Percentiles rank a stretch among this genome's conserved stretches.
Evolutionary conservation across 2,797 vertebrate genomes (phyloP).

Genomic region (Knipowitschia caucasica): DNA sequence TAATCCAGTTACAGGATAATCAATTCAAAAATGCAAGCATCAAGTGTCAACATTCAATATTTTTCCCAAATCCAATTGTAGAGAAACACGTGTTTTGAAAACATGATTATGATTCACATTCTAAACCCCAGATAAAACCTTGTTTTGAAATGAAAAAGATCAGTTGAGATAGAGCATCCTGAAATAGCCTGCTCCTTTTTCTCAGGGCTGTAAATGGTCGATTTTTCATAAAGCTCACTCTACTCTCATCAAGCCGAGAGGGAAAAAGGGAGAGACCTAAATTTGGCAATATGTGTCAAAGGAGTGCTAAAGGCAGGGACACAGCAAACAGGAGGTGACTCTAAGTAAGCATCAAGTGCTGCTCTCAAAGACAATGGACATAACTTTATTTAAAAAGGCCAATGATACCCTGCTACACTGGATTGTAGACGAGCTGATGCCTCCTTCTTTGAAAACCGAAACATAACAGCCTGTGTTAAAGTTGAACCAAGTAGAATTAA

Average conservation of each 20-base stretch:
- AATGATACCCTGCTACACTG: background rate
- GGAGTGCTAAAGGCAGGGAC: constrained; percentile 25
- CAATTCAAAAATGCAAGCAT: constrained; percentile 49
- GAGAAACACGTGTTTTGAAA: constrained; percentile 51
- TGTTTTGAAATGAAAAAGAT: constrained; percentile 61
- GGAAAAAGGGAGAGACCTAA: constrained; percentile 63
- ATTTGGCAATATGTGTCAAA: constrained; percentile 50
- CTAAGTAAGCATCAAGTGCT: constrained; percentile 46
- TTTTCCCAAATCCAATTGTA: constrained; percentile 58
- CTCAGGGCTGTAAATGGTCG: constrained; percentile 59
- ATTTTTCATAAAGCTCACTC: constrained; percentile 65
- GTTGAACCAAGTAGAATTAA: too few relatives aligned
- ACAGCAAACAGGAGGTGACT: constrained; percentile 58
- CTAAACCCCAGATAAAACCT: constrained; percentile 67
- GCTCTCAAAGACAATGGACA: constrained; percentile 13
- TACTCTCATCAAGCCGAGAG: constrained; percentile 60
- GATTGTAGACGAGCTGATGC: too few relatives aligned
- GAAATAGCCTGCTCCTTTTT: constrained; percentile 54
- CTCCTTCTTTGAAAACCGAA: too few relatives aligned
- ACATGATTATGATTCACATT: constrained; percentile 65
- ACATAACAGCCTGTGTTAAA: too few relatives aligned
- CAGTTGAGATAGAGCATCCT: constrained; percentile 57
- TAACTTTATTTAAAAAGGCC: background rate
- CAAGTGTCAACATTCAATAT: constrained; percentile 54
- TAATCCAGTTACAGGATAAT: constrained; percentile 38